These are phyloP conservation scores for Bubalus kerabau DNA, from an alignment of 2,113 vertebrate genomes.

Conservation along the genomic window DNA sequence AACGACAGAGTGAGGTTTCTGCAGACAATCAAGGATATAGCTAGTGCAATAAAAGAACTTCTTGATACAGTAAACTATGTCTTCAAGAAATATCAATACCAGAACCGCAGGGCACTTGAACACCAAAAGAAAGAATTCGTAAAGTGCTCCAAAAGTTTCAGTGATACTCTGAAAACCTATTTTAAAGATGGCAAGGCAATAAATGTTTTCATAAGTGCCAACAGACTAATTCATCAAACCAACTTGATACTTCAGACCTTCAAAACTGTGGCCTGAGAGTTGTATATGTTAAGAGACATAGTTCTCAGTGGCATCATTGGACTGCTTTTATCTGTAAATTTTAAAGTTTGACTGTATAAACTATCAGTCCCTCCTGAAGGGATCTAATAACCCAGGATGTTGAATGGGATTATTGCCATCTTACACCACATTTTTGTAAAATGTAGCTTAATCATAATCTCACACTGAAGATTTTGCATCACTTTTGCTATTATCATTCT, in stretches of 20 bases:
- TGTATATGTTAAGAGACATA: slow-evolving; percentile 23
- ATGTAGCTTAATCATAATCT: background rate
- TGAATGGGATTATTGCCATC: background rate
- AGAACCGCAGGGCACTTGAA: background rate
- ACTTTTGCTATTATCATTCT: background rate
- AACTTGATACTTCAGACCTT: background rate
- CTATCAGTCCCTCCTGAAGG: background rate
- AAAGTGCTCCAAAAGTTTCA: background rate
- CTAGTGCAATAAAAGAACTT: background rate
- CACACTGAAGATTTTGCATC: background rate
- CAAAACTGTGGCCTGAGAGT: background rate
- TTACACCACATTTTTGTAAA: slow-evolving; percentile 71
- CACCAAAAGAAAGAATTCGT: background rate
- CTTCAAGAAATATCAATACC: background rate
- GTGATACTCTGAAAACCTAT: background rate
- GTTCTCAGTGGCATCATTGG: background rate
- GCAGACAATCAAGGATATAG: slow-evolving; percentile 92
- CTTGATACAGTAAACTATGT: background rate
- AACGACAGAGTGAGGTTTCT: slow-evolving; percentile 97
- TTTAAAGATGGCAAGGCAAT: background rate
- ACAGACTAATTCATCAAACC: background rate
- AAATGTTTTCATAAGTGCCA: background rate
- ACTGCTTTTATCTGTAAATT: background rate
- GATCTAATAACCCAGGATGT: background rate
- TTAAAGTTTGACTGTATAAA: background rate